Conservation (phyloP, 2,113 vertebrate genomes). For the Sterrhoptilus dennistouni region DNA sequence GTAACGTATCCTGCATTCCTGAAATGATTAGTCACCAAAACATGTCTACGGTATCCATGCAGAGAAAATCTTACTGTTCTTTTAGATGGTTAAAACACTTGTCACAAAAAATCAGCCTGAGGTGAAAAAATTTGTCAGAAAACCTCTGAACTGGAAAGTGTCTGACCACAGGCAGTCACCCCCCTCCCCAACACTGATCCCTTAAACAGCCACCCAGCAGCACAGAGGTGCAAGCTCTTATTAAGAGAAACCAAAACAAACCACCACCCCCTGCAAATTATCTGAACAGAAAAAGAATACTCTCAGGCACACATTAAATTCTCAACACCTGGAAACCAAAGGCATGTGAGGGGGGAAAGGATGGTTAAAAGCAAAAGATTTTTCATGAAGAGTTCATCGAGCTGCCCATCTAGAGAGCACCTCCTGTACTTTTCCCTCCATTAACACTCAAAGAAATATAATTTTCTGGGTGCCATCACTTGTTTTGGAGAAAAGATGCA, state of each 20-base stretch:
- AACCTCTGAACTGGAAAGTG: neutral
- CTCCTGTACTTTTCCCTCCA: neutral
- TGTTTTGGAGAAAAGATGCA: neutral
- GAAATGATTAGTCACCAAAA: neutral
- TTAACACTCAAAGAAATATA: neutral
- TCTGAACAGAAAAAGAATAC: neutral
- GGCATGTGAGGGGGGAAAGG: too few relatives aligned
- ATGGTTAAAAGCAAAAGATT: neutral
- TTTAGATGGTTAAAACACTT: neutral
- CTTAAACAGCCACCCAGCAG: neutral
- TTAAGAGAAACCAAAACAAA: neutral
- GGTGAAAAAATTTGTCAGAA: neutral
- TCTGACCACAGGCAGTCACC: neutral
- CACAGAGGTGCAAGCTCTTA: neutral
- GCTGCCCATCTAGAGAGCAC: neutral
- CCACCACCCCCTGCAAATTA: neutral
- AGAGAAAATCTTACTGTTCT: neutral
- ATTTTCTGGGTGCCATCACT: neutral
- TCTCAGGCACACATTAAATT: neutral
- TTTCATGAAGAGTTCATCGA: neutral
- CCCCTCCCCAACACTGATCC: too few relatives aligned
- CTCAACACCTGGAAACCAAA: neutral
- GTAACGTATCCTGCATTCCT: neutral
- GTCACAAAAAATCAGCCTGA: neutral
- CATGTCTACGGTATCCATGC: neutral